Evolutionary conservation across 2,797 vertebrate genomes (phyloP).

Genomic region (Onychomys arenicola): DNA sequence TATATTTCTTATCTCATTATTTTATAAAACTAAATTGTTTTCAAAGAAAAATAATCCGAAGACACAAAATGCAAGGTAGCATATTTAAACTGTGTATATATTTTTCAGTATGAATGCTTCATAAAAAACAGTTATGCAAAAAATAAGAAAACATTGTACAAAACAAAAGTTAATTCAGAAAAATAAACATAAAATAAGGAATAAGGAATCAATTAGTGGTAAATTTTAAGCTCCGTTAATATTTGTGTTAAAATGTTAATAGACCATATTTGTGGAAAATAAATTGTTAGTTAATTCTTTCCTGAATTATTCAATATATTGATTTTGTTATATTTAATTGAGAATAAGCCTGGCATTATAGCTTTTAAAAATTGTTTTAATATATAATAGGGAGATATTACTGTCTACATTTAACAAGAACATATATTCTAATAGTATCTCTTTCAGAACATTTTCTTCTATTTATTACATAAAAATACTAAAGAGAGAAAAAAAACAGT

Average conservation of each 20-base stretch:
- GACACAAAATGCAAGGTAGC: neutral
- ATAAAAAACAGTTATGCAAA: neutral
- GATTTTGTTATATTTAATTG: constrained; percentile 45
- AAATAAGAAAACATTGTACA: neutral
- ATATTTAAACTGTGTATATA: neutral
- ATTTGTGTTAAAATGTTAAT: constrained; percentile 38
- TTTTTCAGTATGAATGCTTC: neutral
- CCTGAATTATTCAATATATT: constrained; percentile 61
- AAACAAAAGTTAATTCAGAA: constrained; percentile 42
- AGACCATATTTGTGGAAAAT: constrained; percentile 33
- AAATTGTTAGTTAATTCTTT: constrained; percentile 49
- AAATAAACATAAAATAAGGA: constrained; percentile 1
- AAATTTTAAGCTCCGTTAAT: constrained; percentile 51
- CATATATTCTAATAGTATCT: constrained; percentile 35
- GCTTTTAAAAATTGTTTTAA: constrained; percentile 25
- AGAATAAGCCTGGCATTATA: neutral
- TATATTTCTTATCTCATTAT: neutral
- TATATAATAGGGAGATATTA: neutral
- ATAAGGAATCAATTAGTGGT: constrained; percentile 9
- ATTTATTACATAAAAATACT: neutral
- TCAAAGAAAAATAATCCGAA: neutral
- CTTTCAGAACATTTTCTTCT: neutral
- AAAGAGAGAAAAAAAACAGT: neutral
- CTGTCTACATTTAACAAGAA: neutral
- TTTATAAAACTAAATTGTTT: neutral